phyloP scores from a whole-genome alignment of 2,797 vertebrate genomes.

The Falco naumanni region DNA sequence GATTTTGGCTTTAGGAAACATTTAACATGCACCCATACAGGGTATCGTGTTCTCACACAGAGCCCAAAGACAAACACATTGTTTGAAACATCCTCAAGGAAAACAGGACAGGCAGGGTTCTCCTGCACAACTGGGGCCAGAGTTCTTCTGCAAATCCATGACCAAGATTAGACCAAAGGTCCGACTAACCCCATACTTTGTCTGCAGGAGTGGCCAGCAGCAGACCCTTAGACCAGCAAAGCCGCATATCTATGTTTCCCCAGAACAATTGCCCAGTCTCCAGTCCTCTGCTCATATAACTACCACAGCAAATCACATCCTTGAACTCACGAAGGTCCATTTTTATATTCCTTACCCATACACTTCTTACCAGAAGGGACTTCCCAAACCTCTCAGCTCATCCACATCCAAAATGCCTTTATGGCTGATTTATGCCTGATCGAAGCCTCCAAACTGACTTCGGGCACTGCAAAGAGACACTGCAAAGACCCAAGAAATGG shows the following conservation, averaged over 20 bases:
- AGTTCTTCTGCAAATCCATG: neutral
- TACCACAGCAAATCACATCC: neutral
- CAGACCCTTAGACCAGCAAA: neutral
- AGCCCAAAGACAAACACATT: neutral
- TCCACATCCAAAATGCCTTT: neutral
- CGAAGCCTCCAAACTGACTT: neutral
- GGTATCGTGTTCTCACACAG: fast-evolving
- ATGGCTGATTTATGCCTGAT: neutral
- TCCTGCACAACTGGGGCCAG: neutral
- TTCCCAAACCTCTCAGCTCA: neutral
- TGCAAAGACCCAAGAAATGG: neutral
- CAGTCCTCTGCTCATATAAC: fast-evolving
- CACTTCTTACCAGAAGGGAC: neutral
- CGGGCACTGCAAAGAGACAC: neutral
- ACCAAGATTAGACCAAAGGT: neutral
- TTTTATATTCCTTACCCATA: neutral
- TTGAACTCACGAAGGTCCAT: fast-evolving
- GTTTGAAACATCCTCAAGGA: neutral
- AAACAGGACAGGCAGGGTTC: neutral
- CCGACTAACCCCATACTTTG: fast-evolving
- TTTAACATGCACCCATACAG: fast-evolving
- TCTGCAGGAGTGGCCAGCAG: neutral
- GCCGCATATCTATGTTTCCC: fast-evolving
- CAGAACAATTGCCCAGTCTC: neutral
- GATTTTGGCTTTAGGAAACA: neutral